Evolutionary conservation across 2,888 invertebrate species (phyloP), one percentile per base, ranked within the genome.

Genomic region (Leucoma salicis): DNA sequence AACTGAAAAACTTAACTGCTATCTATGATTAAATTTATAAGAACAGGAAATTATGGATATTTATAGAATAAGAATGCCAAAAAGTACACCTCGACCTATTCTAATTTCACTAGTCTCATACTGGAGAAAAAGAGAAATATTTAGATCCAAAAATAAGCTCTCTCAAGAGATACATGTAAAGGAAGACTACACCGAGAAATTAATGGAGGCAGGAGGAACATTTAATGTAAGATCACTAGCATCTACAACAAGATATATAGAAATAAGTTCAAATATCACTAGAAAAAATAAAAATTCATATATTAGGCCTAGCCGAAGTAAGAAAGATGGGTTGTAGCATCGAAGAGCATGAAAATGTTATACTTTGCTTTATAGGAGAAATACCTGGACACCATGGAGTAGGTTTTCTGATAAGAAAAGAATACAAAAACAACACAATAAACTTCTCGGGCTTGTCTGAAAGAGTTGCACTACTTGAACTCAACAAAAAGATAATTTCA

Each of bases 181-280:
- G 33, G 44, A 53, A 31, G 53, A 49, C 29, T 53, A 34, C 32
- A 36, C 49, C 13, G 49, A 53, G 38, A 44, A 49, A 39, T 42
- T 25, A 18, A 24, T 53, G 37, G 44, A 47, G 35, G 42, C 31
- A 36, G 34, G 53, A 10, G 11, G 28, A 3, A 11, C 28, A 28
- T 28, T 12, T 6, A 28, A 28, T 28, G 10, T n/a, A n/a, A 14
- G 14, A 14, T 18, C 16, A 3, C n/a, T 18, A 8, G 14, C 33
- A 33, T 11, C 33, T 4, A n/a, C 7, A 8, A 8, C 3, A 10
- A 7, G 10, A n/a, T 25, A 6, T 10, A 25, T 25, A 4, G 25
- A 25, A 10, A 3, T 25, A 10, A 10, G 4, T 2, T n/a, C 3
- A 2, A n/a, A n/a, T n/a, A n/a, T 3, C 25, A 25, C n/a, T 25